Conservation (phyloP, 2,113 vertebrate genomes). For the Barnardius zonarius region DNA sequence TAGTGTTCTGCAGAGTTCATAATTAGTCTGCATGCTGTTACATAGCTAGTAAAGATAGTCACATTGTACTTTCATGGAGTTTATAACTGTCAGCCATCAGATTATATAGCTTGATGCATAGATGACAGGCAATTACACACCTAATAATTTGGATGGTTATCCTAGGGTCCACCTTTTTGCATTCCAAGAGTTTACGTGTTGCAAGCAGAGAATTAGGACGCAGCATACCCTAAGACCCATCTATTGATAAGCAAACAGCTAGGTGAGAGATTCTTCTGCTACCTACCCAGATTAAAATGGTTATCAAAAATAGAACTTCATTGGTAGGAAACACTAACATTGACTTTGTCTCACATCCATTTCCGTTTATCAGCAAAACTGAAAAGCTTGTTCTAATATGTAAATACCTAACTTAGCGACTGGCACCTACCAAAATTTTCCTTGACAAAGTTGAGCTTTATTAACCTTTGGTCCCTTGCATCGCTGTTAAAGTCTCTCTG, state of each 20-base stretch:
- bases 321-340: background rate
- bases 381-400: background rate
- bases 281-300: background rate
- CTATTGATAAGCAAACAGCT: background rate
- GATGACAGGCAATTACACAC: background rate
- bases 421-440: background rate
- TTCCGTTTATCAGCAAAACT: background rate
- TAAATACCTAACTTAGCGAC: background rate
- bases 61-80: background rate
- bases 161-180: background rate
- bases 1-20: background rate
- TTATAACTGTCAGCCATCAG: background rate
- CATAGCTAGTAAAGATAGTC: background rate
- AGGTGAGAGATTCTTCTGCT: background rate
- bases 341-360: background rate
- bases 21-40: background rate
- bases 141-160: background rate
- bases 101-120: background rate
- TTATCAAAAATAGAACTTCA: background rate
- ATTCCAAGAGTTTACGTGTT: background rate
- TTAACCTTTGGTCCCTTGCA: background rate
- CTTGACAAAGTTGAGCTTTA: background rate
- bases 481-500: background rate
- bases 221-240: background rate
- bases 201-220: background rate